Percentiles rank a stretch among this genome's conserved stretches.
phyloP scores from a whole-genome alignment of 2,113 vertebrate genomes.

The Turdus rufiventris region DNA sequence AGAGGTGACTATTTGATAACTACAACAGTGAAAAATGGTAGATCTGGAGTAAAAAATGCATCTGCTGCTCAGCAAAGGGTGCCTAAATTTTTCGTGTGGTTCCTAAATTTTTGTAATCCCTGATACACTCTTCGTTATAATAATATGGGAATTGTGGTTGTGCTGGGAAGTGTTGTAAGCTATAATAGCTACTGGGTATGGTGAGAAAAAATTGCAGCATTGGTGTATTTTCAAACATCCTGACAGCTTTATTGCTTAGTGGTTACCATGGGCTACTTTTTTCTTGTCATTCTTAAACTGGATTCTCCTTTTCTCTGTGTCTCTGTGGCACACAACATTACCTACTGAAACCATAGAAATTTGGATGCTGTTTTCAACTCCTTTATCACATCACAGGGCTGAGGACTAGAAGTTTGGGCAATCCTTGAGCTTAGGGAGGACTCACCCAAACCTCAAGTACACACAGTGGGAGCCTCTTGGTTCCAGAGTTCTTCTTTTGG shows the following conservation, averaged over 20 bases:
- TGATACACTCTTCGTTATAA: background rate
- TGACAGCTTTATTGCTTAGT: background rate
- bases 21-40: background rate
- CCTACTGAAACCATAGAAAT: background rate
- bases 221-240: background rate
- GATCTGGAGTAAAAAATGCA: background rate
- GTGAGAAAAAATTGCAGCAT: background rate
- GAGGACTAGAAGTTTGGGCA: background rate
- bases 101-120: background rate
- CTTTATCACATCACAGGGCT: background rate
- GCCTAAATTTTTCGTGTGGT: no score
- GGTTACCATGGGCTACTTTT: background rate
- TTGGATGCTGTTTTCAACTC: background rate
- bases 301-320: background rate
- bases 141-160: background rate
- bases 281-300: background rate
- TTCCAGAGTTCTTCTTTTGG: background rate
- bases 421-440: background rate
- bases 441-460: background rate
- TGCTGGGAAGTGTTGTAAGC: background rate
- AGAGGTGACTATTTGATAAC: background rate
- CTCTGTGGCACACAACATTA: rapidly evolving
- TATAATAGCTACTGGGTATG: background rate
- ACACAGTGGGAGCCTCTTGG: background rate
- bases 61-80: background rate